These are phyloP conservation scores for Eupeodes corollae DNA, from an alignment of 1,140 invertebrate species.

Conservation along the genomic window DNA sequence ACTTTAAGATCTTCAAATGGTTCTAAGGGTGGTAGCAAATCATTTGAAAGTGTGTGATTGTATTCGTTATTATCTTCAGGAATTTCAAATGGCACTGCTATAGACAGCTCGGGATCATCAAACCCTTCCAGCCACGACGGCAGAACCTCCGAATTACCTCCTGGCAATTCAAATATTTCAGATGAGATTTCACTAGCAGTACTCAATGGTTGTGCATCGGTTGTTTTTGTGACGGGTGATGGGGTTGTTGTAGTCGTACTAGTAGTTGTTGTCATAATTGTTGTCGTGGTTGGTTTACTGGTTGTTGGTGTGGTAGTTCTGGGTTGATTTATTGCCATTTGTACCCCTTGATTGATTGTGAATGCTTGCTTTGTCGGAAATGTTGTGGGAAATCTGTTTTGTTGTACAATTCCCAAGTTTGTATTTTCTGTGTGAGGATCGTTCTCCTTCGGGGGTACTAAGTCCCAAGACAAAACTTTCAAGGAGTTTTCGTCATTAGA, in stretches of 20 bases:
- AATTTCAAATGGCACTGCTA: conserved; percentile 28
- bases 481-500: conserved; percentile 16
- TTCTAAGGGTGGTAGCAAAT: conserved; percentile 26
- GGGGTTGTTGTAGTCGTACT: not conserved
- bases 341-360: not conserved
- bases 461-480: conserved; percentile 32
- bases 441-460: conserved; percentile 19
- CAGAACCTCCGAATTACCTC: conserved; percentile 25
- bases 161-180: conserved; percentile 14
- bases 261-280: not conserved
- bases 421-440: not conserved
- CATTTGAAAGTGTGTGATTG: conserved; percentile 21
- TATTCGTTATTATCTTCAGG: conserved; percentile 29
- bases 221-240: conserved; percentile 9
- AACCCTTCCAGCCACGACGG: conserved; percentile 29
- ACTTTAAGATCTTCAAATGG: conserved; percentile 26
- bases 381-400: conserved; percentile 2
- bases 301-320: conserved; percentile 2
- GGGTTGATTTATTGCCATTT: conserved; percentile 10
- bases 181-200: conserved; percentile 9
- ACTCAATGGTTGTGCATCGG: conserved; percentile 18
- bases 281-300: not conserved
- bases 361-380: no score
- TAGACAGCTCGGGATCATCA: conserved; percentile 31
- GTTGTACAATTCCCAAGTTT: not conserved